Conservation (phyloP, 2,888 invertebrate species). For the Scaptomyza parva region DNA sequence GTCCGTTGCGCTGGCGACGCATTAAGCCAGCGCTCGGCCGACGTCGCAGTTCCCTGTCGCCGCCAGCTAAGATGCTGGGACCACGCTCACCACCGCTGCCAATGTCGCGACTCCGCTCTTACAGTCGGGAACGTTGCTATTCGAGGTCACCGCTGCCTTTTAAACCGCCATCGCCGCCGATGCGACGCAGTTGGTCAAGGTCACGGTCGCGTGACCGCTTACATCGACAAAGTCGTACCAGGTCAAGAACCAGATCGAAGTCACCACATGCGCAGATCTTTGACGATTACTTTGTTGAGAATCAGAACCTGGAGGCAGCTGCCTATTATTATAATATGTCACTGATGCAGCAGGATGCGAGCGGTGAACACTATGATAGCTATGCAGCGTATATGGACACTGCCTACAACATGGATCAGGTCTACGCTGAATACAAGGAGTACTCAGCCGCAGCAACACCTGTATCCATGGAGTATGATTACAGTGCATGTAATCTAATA, state of each 20-base stretch:
- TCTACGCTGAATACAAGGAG: slow-evolving; percentile 73
- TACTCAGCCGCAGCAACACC: slow-evolving; percentile 46
- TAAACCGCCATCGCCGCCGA: slow-evolving; percentile 83
- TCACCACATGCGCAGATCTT: slow-evolving; percentile 46
- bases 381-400: slow-evolving; percentile 72
- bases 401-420: slow-evolving; percentile 65
- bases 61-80: slow-evolving; percentile 50
- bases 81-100: slow-evolving; percentile 74
- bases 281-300: slow-evolving; percentile 67
- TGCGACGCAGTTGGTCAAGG: slow-evolving; percentile 79
- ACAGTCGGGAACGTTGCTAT: slow-evolving; percentile 76
- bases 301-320: slow-evolving; percentile 55
- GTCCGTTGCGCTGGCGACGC: slow-evolving; percentile 67
- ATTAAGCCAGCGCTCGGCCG: slow-evolving; percentile 34
- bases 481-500: slow-evolving; percentile 31
- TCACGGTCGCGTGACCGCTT: slow-evolving; percentile 55
- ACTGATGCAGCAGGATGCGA: slow-evolving; percentile 52
- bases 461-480: slow-evolving; percentile 47
- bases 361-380: slow-evolving; percentile 70
- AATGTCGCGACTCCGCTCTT: slow-evolving; percentile 67
- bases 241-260: slow-evolving; percentile 36
- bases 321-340: slow-evolving; percentile 82
- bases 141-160: slow-evolving; percentile 83
- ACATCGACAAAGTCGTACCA: slow-evolving; percentile 39
- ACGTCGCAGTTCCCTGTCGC: slow-evolving; percentile 67